Percentiles rank a stretch among this genome's conserved stretches.
phyloP scores from a whole-genome alignment of 2,888 invertebrate species.

The Caenorhabditis japonica region DNA sequence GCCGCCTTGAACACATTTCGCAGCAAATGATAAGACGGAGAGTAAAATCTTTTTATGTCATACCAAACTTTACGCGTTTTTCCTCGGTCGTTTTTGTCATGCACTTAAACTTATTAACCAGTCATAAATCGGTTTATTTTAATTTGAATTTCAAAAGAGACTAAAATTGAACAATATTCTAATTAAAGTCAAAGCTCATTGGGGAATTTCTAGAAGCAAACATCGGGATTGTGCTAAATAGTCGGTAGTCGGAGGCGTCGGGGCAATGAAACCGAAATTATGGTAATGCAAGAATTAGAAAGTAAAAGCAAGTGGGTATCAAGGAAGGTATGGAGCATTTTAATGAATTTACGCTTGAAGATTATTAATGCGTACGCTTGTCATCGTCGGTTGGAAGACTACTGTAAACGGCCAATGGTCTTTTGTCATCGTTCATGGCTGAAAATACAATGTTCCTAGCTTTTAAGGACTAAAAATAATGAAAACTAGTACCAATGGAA shows the following conservation, averaged over 20 bases:
- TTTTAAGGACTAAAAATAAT: no score
- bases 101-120: constrained; percentile 18
- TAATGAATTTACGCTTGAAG: background rate
- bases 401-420: constrained; percentile 52
- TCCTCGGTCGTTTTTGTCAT: constrained; percentile 1
- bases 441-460: constrained; percentile 16
- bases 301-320: background rate
- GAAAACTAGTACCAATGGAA: constrained; percentile 31
- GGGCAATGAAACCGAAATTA: no score
- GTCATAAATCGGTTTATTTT: constrained; percentile 36
- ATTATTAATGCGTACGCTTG: constrained; percentile 37
- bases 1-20: constrained; percentile 50
- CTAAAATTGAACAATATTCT: constrained; percentile 30
- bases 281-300: background rate
- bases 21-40: constrained; percentile 50
- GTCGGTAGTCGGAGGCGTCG: constrained; percentile 9
- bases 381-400: constrained; percentile 54
- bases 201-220: constrained; percentile 36
- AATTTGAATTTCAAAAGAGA: constrained; percentile 24
- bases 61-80: constrained; percentile 42
- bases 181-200: constrained; percentile 44
- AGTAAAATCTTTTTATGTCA: constrained; percentile 41
- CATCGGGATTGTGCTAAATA: constrained; percentile 25
- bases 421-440: constrained; percentile 52
- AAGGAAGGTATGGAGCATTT: background rate